A percentile compares a stretch with the other conserved stretches of the same genome.
Conservation (phyloP, 2,113 vertebrate species). For the Cheilinus undulatus region DNA sequence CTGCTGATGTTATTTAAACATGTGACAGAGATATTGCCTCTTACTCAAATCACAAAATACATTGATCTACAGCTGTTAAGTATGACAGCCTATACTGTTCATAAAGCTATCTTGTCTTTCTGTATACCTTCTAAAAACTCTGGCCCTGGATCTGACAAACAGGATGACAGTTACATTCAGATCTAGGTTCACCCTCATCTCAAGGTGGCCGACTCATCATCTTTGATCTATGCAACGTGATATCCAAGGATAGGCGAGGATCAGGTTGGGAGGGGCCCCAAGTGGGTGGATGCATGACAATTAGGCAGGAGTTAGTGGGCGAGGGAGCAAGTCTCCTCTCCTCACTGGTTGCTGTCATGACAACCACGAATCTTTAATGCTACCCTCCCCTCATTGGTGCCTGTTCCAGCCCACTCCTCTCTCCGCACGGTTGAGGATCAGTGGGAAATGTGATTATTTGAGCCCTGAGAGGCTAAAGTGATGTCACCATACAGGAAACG, state of each 20-base stretch:
- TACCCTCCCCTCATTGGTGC: background rate
- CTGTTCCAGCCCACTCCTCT: conserved; percentile 36
- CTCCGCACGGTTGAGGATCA: conserved; percentile 1
- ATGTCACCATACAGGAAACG: conserved; percentile 16
- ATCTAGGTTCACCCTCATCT: background rate
- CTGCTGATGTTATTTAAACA: conserved; percentile 3
- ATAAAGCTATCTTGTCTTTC: background rate
- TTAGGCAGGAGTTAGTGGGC: conserved; percentile 46
- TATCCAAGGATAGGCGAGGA: background rate
- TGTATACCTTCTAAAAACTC: background rate
- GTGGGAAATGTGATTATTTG: conserved; percentile 53
- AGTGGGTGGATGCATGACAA: conserved; percentile 47
- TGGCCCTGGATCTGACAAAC: background rate
- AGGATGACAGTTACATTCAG: background rate
- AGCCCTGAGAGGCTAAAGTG: conserved; percentile 8
- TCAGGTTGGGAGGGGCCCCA: conserved; percentile 7
- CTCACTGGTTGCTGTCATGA: conserved; percentile 64
- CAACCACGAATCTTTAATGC: conserved; percentile 54
- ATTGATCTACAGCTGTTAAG: background rate
- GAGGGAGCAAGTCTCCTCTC: conserved; percentile 29
- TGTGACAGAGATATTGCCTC: background rate
- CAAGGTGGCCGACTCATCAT: conserved; percentile 13
- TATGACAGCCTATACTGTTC: background rate
- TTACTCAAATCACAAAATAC: background rate
- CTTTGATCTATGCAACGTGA: conserved; percentile 31